Evolutionary conservation across 37 sponge, comb jelly and placozoan genomes (phyloP).

Genomic region (Ephydatia muelleri): DNA sequence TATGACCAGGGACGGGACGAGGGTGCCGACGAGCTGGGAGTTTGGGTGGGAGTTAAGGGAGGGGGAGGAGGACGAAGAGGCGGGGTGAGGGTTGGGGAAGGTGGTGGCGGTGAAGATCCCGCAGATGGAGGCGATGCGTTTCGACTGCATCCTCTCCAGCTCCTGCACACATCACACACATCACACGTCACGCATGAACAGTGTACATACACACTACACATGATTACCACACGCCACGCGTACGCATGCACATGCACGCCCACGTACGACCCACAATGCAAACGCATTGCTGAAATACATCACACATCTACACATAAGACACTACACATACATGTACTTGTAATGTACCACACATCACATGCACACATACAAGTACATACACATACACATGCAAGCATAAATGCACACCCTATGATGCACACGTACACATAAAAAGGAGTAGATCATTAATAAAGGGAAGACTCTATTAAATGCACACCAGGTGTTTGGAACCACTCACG

Average conservation of each 20-base stretch:
- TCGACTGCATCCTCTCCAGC: slow-evolving; percentile 55
- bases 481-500: slow-evolving; percentile 16
- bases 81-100: slow-evolving; percentile 3
- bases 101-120: slow-evolving; percentile 53
- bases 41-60: not conserved
- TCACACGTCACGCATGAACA: no score
- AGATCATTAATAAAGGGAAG: not conserved
- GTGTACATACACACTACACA: no score
- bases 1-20: no score
- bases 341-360: not conserved
- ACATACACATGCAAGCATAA: no score
- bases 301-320: slow-evolving; percentile 19
- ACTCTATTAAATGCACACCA: slow-evolving; percentile 2
- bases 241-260: no score
- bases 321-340: slow-evolving; percentile 1
- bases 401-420: not conserved
- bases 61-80: not conserved
- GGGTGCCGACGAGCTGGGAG: not conserved
- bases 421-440: not conserved
- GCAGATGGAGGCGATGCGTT: slow-evolving; percentile 62
- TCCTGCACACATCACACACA: slow-evolving; percentile 30
- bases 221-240: no score
- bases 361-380: not conserved
- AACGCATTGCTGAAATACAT: no score
- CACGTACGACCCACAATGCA: no score